A percentile compares a stretch with the other conserved stretches of the same genome.
These are phyloP conservation scores for Chrysomela aeneicollis DNA, from an alignment of 2,888 invertebrate species.

Conservation along the genomic window DNA sequence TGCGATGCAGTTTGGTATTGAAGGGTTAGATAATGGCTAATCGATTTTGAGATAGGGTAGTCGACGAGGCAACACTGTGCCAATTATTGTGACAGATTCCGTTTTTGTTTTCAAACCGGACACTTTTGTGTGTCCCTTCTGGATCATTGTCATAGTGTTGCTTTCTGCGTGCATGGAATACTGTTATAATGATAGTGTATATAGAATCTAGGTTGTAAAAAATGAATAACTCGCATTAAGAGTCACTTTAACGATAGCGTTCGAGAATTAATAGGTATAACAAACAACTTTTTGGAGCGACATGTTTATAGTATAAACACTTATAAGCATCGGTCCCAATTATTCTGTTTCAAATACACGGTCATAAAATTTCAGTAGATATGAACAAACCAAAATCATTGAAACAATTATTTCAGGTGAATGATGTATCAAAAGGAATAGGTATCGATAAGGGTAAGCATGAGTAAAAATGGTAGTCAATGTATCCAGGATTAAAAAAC, in stretches of 20 bases:
- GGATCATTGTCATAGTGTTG: conserved; percentile 31
- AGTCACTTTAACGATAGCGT: conserved; percentile 55
- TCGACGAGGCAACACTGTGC: conserved; percentile 38
- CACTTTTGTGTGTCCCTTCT: background rate
- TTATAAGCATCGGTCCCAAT: conserved; percentile 40
- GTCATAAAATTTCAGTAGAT: background rate
- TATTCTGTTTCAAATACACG: conserved; percentile 14
- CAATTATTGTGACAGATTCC: conserved; percentile 22
- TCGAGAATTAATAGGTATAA: conserved; percentile 54
- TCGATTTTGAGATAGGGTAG: conserved; percentile 58
- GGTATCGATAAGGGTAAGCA: too few relatives aligned
- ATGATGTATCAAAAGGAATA: too few relatives aligned
- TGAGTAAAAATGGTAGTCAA: too few relatives aligned
- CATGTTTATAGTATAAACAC: conserved; percentile 53
- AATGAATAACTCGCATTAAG: conserved; percentile 54
- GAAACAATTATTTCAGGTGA: too few relatives aligned
- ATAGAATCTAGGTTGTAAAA: conserved; percentile 50
- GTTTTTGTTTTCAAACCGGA: background rate
- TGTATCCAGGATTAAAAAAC: too few relatives aligned
- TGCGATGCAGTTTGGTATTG: conserved; percentile 58
- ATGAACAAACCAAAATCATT: background rate
- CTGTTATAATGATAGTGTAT: conserved; percentile 47
- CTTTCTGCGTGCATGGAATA: conserved; percentile 31
- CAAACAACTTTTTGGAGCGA: conserved; percentile 49
- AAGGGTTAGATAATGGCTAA: conserved; percentile 58